A percentile compares a stretch with the other conserved stretches of the same genome.
phyloP scores from a whole-genome alignment of 2,113 vertebrate species.

The Zosterops hypoxanthus region DNA sequence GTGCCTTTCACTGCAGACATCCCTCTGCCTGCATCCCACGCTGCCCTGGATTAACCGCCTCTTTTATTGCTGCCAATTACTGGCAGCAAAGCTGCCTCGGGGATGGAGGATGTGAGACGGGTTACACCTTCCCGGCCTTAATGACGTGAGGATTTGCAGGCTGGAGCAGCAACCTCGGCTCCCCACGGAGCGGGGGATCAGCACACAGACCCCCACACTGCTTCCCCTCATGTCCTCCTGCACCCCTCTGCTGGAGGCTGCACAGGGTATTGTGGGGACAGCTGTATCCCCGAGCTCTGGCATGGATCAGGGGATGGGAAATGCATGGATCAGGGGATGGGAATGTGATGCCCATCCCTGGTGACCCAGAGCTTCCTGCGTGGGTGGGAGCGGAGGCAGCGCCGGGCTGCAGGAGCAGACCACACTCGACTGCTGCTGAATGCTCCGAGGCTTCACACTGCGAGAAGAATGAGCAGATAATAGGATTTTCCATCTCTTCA shows the following conservation, averaged over 20 bases:
- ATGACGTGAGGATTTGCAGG: not conserved
- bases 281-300: not conserved
- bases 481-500: conserved; percentile 64
- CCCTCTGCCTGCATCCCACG: conserved; percentile 25
- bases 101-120: not conserved
- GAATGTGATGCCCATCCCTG: not conserved
- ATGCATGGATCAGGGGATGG: not conserved
- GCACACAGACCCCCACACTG: not conserved
- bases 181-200: not conserved
- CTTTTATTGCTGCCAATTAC: conserved; percentile 63
- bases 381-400: not conserved
- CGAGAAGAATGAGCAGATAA: conserved; percentile 66
- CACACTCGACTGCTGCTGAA: conserved; percentile 51
- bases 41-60: conserved; percentile 40
- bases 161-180: not conserved
- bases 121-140: conserved; percentile 30
- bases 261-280: not conserved
- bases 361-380: not conserved
- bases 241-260: not conserved
- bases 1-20: conserved; percentile 42
- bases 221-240: not conserved
- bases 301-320: fast-evolving
- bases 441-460: conserved; percentile 48
- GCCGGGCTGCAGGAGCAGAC: not conserved
- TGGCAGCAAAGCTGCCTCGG: conserved; percentile 22